phyloP scores from a whole-genome alignment of 1,140 invertebrate species.

The Stenopsyche tienmushanensis region DNA sequence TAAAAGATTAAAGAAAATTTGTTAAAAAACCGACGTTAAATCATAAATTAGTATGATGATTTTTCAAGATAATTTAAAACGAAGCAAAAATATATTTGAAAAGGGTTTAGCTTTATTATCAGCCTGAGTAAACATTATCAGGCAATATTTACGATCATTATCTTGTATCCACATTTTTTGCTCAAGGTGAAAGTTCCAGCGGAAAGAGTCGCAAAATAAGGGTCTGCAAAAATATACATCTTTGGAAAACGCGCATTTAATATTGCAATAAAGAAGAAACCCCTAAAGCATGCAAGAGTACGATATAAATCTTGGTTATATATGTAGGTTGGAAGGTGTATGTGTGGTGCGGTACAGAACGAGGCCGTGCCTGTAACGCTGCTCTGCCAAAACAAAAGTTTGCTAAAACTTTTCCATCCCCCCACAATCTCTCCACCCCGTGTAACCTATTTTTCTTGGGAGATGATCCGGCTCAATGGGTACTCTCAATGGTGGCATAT shows the following conservation, averaged over 20 bases:
- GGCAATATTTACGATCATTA: too few species aligned
- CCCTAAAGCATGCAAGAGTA: slow-evolving; percentile 22
- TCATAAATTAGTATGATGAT: too few species aligned
- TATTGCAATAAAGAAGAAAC: slow-evolving; percentile 5
- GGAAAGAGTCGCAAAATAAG: too few species aligned
- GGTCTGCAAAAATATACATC: too few species aligned
- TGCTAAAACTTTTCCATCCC: slow-evolving; percentile 33
- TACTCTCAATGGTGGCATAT: slow-evolving; percentile 20
- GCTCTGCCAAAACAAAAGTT: slow-evolving; percentile 41
- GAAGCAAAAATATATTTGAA: too few species aligned
- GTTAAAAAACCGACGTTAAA: too few species aligned
- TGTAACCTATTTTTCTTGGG: slow-evolving; percentile 42
- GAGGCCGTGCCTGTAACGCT: slow-evolving; percentile 15
- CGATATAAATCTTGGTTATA: slow-evolving; percentile 20
- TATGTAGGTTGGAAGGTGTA: neutral
- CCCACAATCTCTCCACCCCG: slow-evolving; percentile 11
- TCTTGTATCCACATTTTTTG: too few species aligned
- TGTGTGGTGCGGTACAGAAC: slow-evolving; percentile 10
- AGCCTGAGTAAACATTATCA: too few species aligned
- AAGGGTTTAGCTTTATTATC: too few species aligned
- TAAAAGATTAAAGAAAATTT: too few species aligned
- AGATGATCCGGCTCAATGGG: slow-evolving; percentile 41
- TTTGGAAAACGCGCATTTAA: slow-evolving; percentile 27
- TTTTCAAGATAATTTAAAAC: too few species aligned
- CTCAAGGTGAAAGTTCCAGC: too few species aligned